phyloP scores from a whole-genome alignment of 2,888 invertebrate species.

The Quadroppia sp. region DNA sequence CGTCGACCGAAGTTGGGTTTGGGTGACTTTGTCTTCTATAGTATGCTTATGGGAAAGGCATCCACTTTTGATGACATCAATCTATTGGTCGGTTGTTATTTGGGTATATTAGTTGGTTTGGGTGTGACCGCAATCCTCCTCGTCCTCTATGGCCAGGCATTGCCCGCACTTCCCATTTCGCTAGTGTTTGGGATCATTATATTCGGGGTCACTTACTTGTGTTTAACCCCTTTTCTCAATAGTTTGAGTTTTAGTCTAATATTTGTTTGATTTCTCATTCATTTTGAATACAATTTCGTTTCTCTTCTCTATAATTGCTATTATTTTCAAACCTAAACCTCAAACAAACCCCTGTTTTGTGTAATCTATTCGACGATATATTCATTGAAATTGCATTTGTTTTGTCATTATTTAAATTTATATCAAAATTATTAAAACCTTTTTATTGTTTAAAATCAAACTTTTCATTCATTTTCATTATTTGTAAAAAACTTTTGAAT shows the following conservation, averaged over 20 bases:
- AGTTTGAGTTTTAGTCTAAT: background rate
- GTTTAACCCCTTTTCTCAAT: slow-evolving; percentile 13
- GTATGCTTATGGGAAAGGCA: slow-evolving; percentile 1
- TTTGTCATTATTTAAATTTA: too few species aligned
- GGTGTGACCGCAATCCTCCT: background rate
- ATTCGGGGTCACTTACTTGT: background rate
- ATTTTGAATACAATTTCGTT: too few species aligned
- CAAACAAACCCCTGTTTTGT: too few species aligned
- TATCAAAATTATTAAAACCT: too few species aligned
- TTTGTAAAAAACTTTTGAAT: too few species aligned
- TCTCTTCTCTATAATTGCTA: too few species aligned
- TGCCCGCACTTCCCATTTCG: slow-evolving; percentile 26
- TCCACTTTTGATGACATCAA: background rate
- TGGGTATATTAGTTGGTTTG: background rate
- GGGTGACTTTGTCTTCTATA: slow-evolving; percentile 29
- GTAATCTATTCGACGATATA: too few species aligned
- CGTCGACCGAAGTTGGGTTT: background rate
- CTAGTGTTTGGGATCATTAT: background rate
- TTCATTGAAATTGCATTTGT: too few species aligned
- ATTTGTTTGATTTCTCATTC: background rate
- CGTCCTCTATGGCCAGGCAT: background rate
- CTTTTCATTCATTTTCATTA: too few species aligned
- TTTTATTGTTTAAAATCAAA: too few species aligned
- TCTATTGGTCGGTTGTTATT: background rate
- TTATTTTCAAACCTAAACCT: too few species aligned